Percentiles rank a stretch among this genome's conserved stretches.
These are phyloP conservation scores for Phrixothrix hirtus DNA, from an alignment of 2,888 invertebrate species.

Conservation along the genomic window DNA sequence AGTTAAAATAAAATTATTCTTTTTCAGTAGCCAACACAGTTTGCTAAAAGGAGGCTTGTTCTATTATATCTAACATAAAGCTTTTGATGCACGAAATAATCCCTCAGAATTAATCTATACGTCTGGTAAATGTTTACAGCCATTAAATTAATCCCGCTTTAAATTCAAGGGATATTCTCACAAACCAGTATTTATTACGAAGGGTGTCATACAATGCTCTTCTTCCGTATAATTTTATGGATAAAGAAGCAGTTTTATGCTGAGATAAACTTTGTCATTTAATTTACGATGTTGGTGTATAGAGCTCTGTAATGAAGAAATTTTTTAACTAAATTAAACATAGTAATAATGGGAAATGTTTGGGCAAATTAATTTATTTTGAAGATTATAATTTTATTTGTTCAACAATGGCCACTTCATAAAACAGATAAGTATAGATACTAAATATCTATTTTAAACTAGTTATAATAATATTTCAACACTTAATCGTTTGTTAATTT, in stretches of 20 bases:
- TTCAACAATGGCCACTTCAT: no score
- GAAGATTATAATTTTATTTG: no score
- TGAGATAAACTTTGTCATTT: background rate
- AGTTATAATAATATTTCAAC: no score
- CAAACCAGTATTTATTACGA: constrained; percentile 13
- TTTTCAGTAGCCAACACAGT: no score
- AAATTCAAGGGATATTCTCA: constrained; percentile 10
- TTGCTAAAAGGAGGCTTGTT: no score
- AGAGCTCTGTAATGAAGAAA: no score
- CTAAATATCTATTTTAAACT: no score
- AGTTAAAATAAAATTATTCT: no score
- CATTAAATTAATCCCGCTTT: constrained; percentile 37
- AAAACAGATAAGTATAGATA: no score
- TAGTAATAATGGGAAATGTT: background rate
- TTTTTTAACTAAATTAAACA: no score
- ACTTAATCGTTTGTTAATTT: no score
- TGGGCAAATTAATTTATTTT: background rate
- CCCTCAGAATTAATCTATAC: constrained; percentile 27
- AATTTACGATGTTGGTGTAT: no score
- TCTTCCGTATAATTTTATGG: constrained; percentile 1
- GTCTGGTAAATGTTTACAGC: constrained; percentile 38
- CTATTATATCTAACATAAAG: background rate
- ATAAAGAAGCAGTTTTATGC: background rate
- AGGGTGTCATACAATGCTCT: constrained; percentile 12
- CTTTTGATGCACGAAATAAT: constrained; percentile 2